phyloP scores from a whole-genome alignment of 2,888 invertebrate species.

The Rhopalosiphum nymphaeae region DNA sequence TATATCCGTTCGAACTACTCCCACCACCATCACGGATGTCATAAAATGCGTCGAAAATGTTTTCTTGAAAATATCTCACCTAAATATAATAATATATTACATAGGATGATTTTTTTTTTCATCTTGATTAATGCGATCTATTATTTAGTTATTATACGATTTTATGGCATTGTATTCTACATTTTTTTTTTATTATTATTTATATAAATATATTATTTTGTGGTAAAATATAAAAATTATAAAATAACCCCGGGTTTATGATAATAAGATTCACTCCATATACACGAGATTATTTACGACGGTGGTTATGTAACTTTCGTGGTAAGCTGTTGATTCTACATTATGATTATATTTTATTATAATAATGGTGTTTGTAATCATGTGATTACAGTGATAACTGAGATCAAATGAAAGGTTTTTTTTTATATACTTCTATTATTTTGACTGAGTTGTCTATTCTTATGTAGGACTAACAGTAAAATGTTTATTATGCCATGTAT shows the following conservation, averaged over 20 bases:
- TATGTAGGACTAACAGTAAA: background rate
- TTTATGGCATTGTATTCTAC: background rate
- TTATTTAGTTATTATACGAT: background rate
- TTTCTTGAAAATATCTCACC: constrained; percentile 19
- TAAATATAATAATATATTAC: background rate
- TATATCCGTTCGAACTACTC: constrained; percentile 21
- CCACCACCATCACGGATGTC: background rate
- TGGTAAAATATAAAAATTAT: background rate
- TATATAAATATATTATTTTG: background rate
- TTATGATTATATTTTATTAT: background rate
- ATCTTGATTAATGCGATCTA: background rate
- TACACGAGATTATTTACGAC: background rate
- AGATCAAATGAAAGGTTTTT: background rate
- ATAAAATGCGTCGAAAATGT: constrained; percentile 50
- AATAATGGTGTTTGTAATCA: background rate
- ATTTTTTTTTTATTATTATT: background rate
- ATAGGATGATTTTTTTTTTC: background rate
- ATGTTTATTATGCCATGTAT: background rate
- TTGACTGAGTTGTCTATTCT: background rate
- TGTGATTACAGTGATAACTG: background rate
- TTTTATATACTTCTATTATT: background rate
- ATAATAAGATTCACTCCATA: background rate
- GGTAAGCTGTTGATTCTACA: background rate
- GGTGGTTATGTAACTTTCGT: background rate
- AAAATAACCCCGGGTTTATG: background rate